These are phyloP conservation scores for Archips crataeganus DNA, from an alignment of 2,888 invertebrate species.

Conservation along the genomic window DNA sequence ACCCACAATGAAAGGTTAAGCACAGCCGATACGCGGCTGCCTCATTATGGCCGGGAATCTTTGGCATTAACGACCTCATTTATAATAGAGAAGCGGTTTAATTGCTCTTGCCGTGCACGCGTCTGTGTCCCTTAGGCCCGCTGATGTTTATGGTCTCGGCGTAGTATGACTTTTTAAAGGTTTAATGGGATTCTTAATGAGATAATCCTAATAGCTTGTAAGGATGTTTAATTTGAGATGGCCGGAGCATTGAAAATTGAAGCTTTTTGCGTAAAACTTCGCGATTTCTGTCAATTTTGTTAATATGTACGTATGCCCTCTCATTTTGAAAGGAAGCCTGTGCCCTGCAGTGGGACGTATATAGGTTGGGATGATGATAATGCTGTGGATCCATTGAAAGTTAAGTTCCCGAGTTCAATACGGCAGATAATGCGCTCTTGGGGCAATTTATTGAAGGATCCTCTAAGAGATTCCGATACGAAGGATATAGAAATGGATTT, in stretches of 20 bases:
- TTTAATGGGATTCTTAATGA: constrained; percentile 13
- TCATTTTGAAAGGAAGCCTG: too few species aligned
- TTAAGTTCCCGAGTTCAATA: background rate
- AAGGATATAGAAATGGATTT: background rate
- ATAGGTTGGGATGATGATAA: too few species aligned
- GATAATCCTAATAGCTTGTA: background rate
- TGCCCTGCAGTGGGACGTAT: too few species aligned
- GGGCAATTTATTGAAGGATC: constrained; percentile 8
- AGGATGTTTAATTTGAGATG: background rate
- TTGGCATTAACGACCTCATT: constrained; percentile 58
- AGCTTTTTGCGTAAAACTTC: too few species aligned
- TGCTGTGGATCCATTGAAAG: too few species aligned
- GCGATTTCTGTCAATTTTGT: too few species aligned
- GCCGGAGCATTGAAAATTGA: too few species aligned
- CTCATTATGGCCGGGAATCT: constrained; percentile 52
- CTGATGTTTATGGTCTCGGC: background rate
- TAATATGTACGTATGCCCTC: too few species aligned
- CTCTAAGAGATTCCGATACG: constrained; percentile 6
- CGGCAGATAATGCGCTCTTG: background rate
- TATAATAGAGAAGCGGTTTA: constrained; percentile 56
- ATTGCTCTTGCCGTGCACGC: constrained; percentile 49
- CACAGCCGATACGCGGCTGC: constrained; percentile 38
- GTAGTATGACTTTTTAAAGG: constrained; percentile 8
- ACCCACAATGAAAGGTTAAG: constrained; percentile 21
- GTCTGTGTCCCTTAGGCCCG: constrained; percentile 19